Evolutionary conservation across 1,140 invertebrate species (phyloP).

Genomic region (Ceratina japonica): DNA sequence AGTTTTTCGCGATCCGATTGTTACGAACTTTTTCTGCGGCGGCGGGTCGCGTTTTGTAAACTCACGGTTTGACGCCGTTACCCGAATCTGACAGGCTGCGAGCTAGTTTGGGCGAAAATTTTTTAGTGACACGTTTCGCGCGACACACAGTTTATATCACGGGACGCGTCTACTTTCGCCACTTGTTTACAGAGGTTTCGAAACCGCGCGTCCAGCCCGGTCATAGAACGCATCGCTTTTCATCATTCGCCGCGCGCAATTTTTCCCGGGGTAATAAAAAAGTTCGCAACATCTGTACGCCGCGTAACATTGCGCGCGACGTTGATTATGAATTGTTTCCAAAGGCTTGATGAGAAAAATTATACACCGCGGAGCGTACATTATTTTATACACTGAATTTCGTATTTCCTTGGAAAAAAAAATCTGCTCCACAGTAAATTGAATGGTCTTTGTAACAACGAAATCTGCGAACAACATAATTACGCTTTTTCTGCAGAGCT

Average conservation of each 20-base stretch:
- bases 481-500: no score
- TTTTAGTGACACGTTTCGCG: background rate
- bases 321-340: no score
- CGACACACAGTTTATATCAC: background rate
- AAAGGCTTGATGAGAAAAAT: no score
- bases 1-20: background rate
- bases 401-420: no score
- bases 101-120: background rate
- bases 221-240: background rate
- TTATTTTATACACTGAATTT: no score
- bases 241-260: background rate
- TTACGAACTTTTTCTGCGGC: no score
- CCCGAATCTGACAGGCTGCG: no score
- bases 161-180: background rate
- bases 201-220: background rate
- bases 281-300: background rate
- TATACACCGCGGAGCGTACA: no score
- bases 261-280: background rate
- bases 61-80: background rate
- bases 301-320: no score
- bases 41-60: slow-evolving; percentile 4
- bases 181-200: background rate
- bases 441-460: no score
- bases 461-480: no score
- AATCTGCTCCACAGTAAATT: no score